These are phyloP conservation scores for Drosophila miranda DNA, from an alignment of 1,140 invertebrate species.

Conservation along the genomic window DNA sequence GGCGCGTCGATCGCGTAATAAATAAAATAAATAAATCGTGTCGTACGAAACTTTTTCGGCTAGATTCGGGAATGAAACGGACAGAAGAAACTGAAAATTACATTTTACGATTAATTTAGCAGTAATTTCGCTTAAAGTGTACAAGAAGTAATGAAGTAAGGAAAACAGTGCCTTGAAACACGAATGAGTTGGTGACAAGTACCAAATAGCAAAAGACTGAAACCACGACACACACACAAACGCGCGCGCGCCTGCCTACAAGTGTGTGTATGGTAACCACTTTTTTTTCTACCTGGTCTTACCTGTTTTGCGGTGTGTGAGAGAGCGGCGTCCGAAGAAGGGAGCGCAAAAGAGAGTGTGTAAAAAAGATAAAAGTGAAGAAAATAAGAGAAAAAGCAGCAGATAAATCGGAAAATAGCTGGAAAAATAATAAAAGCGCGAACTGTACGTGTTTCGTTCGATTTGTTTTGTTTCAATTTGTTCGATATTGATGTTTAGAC, in stretches of 20 bases:
- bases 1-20: constrained; percentile 34
- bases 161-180: constrained; percentile 36
- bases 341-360: constrained; percentile 27
- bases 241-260: constrained; percentile 8
- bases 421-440: constrained; percentile 23
- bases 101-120: neutral
- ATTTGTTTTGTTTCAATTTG: constrained; percentile 1
- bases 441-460: constrained; percentile 27
- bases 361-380: constrained; percentile 52
- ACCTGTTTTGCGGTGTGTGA: constrained; percentile 43
- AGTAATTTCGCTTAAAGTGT: constrained; percentile 7
- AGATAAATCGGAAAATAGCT: constrained; percentile 30
- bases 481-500: constrained; percentile 33
- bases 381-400: constrained; percentile 28
- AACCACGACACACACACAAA: constrained; percentile 18
- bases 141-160: neutral
- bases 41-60: neutral
- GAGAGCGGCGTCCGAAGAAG: constrained; percentile 22
- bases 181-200: constrained; percentile 42
- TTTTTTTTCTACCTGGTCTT: constrained; percentile 55
- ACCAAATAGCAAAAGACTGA: constrained; percentile 27
- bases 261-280: constrained; percentile 55
- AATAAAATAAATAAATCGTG: constrained; percentile 13
- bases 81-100: neutral
- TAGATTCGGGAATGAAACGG: neutral